A percentile compares a stretch with the other conserved stretches of the same genome.
Evolutionary conservation across 2,797 vertebrate species (phyloP).

Genomic region (Brachyalestes nurse): DNA sequence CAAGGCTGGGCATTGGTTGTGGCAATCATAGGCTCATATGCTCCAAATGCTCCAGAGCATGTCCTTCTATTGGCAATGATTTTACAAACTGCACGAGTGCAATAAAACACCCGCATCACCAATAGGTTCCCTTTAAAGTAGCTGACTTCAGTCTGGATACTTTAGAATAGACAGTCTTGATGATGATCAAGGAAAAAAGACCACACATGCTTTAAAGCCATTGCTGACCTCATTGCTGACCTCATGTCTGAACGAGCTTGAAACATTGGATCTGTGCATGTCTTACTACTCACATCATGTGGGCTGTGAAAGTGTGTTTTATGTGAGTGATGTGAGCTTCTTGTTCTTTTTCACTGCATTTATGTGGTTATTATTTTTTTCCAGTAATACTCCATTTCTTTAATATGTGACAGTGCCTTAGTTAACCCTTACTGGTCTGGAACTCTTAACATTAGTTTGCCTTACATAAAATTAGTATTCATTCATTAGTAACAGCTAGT

Average conservation of each 20-base stretch:
- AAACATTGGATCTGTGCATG: slow-evolving; percentile 51
- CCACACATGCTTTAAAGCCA: not conserved
- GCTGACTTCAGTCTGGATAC: not conserved
- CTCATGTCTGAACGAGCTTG: not conserved
- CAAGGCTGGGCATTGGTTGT: too few species aligned
- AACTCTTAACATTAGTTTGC: too few species aligned
- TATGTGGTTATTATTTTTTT: too few species aligned
- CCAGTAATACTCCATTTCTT: too few species aligned
- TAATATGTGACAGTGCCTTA: too few species aligned
- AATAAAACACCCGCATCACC: too few species aligned
- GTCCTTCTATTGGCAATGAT: too few species aligned
- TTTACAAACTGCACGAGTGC: too few species aligned
- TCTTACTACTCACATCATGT: slow-evolving; percentile 64
- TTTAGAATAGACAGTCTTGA: not conserved
- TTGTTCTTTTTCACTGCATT: not conserved
- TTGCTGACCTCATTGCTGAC: not conserved
- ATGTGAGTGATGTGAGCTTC: not conserved
- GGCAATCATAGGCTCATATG: too few species aligned
- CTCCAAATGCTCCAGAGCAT: too few species aligned
- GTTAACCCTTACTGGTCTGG: not conserved
- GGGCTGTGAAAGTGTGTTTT: slow-evolving; percentile 63
- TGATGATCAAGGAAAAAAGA: not conserved
- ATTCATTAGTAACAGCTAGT: too few species aligned
- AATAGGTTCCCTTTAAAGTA: not conserved
- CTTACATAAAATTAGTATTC: too few species aligned